Conservation (phyloP, 2,113 vertebrate species). For the Labrus mixtus region DNA sequence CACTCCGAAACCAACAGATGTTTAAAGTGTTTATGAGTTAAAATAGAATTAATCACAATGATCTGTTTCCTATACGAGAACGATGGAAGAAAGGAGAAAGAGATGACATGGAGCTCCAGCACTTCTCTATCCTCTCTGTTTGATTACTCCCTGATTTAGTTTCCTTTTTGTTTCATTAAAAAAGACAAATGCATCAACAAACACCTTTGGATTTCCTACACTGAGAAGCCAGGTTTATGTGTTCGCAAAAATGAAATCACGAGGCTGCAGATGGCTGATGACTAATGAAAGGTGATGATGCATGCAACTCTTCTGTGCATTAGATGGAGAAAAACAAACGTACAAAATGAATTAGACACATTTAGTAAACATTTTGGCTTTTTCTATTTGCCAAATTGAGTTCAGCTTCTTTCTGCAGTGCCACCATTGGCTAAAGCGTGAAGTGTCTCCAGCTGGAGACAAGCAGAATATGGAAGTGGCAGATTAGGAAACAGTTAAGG, state of each 20-base stretch:
- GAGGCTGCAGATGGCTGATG: slow-evolving; percentile 15
- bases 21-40: neutral
- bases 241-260: slow-evolving; percentile 20
- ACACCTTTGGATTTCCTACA: slow-evolving; percentile 26
- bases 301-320: neutral
- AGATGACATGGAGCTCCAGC: neutral
- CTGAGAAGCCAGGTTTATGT: slow-evolving; percentile 25
- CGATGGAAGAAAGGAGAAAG: neutral
- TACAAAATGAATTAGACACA: slow-evolving; percentile 12
- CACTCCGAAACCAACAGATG: neutral
- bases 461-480: slow-evolving; percentile 51
- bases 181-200: slow-evolving; percentile 7
- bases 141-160: neutral
- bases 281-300: neutral
- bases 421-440: slow-evolving; percentile 7
- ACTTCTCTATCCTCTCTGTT: slow-evolving; percentile 3
- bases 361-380: slow-evolving; percentile 8
- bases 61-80: neutral
- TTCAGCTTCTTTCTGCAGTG: neutral
- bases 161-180: slow-evolving; percentile 24
- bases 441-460: slow-evolving; percentile 46
- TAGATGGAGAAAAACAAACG: neutral
- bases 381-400: neutral
- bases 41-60: neutral
- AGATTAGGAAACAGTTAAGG: slow-evolving; percentile 64